phyloP scores from a whole-genome alignment of 2,797 vertebrate species.

The Remorina albescens region DNA sequence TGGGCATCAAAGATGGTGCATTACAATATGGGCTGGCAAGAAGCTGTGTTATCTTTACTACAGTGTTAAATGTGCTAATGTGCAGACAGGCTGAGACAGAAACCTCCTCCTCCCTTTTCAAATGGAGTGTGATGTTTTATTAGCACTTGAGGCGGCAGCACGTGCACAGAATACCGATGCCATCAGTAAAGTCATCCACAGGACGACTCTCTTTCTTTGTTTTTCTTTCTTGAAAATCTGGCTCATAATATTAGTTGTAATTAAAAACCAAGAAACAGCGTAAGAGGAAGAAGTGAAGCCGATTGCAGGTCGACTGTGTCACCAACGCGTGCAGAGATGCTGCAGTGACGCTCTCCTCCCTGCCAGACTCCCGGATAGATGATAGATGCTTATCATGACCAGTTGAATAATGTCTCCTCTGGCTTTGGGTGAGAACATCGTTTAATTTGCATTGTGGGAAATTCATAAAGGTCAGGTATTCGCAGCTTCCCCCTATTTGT shows the following conservation, averaged over 20 bases:
- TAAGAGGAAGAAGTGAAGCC: background rate
- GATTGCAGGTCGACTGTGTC: conserved; percentile 11
- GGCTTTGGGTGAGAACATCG: too few species aligned
- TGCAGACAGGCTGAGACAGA: background rate
- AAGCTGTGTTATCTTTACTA: conserved; percentile 21
- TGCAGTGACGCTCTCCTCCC: background rate
- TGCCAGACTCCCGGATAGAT: background rate
- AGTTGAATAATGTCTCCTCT: too few species aligned
- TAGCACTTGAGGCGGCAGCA: conserved; percentile 7
- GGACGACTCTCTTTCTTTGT: conserved; percentile 6
- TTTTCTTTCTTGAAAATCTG: too few species aligned
- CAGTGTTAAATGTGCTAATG: conserved; percentile 37
- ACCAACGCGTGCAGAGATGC: background rate
- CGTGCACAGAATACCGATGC: background rate
- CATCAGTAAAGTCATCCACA: conserved; percentile 15
- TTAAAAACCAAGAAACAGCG: conserved; percentile 4
- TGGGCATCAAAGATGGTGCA: conserved; percentile 11
- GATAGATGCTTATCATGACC: too few species aligned
- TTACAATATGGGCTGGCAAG: background rate
- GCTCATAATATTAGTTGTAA: too few species aligned
- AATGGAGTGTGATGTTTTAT: background rate
- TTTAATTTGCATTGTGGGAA: background rate
- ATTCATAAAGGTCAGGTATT: background rate
- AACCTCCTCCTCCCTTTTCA: conserved; percentile 9
- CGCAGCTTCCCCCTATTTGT: background rate